Base-by-base conservation (phyloP, 2,113 vertebrate genomes). In the Podarcis cretensis region DNA sequence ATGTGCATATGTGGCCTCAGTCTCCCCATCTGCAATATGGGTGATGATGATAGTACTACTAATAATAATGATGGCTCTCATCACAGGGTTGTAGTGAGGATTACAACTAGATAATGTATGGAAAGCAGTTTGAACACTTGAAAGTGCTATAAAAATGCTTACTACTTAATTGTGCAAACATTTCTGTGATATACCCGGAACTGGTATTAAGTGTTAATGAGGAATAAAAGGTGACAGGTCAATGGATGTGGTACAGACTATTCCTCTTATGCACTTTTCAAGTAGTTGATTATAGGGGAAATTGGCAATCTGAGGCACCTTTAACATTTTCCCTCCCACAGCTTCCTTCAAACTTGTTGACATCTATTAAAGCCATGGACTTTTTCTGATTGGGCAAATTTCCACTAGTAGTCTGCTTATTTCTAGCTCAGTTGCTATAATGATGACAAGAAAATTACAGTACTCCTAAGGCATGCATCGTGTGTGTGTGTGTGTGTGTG, bases 371-470 rank as follows among this genome's bases (percentile, higher is more conserved):
- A 69, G 6, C 9, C 18, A 65, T 37, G 6, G n/a, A 23, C 83
- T 84, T 84, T 32, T 32, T 71, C 83, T 73, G 40, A 84, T 73
- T 66, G 48, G 68, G 68, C 43, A 84, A 84, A 84, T 54, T 32
- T 73, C 43, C 20, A 10, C 30, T 48, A 8, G 48, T 71, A 32
- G 40, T 54, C 14, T 84, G 27, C 27, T 48, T 25, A 30, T 71
- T 48, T 27, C 12, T 71, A 16, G 2, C 37, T 30, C 32, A 54
- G 83, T 23, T 84, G 14, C 40, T 73, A 48, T 84, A 54, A 84
- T 48, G 81, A 71, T 73, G 68, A 84, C 82, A 84, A 84, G 83
- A 73, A 73, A 73, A 84, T 84, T 84, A 54, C 43, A 73, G 16
- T 18, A 32, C 40, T 54, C 43, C 68, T 71, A 73, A 32, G 18